Evolutionary conservation across 2,113 vertebrate species (phyloP).

Genomic region (Oceanites oceanicus): DNA sequence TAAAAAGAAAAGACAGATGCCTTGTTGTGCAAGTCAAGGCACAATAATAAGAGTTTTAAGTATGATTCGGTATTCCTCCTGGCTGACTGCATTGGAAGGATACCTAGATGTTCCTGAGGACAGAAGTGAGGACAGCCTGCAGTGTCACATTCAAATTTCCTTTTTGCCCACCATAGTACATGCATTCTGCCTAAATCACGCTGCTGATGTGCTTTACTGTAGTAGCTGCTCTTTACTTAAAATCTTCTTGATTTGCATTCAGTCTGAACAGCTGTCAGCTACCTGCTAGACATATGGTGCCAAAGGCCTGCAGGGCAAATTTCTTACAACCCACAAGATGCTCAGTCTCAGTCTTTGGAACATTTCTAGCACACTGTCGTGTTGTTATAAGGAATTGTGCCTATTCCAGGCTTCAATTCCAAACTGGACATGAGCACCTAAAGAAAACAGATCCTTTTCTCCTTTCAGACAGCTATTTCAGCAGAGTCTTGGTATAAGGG

Average conservation of each 20-base stretch:
- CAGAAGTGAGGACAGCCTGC: neutral
- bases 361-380: neutral
- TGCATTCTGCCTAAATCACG: neutral
- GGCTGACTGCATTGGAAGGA: neutral
- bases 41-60: neutral
- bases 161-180: neutral
- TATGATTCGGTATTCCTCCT: neutral
- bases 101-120: neutral
- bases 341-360: neutral
- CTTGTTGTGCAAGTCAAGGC: neutral
- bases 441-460: neutral
- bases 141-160: neutral
- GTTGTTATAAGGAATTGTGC: neutral
- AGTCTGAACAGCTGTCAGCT: slow-evolving; percentile 46
- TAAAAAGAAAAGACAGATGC: neutral
- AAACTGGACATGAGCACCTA: neutral
- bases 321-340: slow-evolving; percentile 34
- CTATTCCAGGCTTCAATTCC: neutral
- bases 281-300: slow-evolving; percentile 61
- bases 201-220: neutral
- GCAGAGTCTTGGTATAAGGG: neutral
- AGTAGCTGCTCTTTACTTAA: slow-evolving; percentile 35
- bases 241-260: slow-evolving; percentile 48
- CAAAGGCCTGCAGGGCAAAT: neutral
- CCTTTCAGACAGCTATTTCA: neutral